Conservation (phyloP, 2,113 vertebrate genomes). For the Gymnogyps californianus region DNA sequence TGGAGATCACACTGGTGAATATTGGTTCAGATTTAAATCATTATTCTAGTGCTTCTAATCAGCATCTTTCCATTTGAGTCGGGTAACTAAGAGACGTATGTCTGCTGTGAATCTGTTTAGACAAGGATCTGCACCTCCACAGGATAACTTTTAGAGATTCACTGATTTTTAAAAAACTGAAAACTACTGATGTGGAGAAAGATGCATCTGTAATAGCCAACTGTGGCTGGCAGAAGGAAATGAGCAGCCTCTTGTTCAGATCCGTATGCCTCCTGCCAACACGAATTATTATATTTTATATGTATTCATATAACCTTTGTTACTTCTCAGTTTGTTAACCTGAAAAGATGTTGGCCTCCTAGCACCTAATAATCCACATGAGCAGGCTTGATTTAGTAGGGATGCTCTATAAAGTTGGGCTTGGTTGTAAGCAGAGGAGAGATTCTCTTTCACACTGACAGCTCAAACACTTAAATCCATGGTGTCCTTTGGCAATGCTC, state of each 20-base stretch:
- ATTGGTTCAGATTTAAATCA: background rate
- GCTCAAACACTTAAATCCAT: background rate
- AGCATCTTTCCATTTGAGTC: background rate
- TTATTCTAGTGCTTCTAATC: background rate
- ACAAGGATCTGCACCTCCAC: background rate
- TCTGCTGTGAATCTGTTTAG: background rate
- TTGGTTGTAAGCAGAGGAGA: background rate
- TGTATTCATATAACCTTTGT: background rate
- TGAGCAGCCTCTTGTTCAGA: background rate
- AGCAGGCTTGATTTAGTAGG: background rate
- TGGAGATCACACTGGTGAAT: background rate
- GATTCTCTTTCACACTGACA: background rate
- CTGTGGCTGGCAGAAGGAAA: background rate
- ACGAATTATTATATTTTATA: background rate
- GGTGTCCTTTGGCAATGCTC: background rate
- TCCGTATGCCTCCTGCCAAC: background rate
- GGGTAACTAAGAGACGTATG: background rate
- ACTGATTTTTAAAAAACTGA: background rate
- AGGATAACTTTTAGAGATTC: background rate
- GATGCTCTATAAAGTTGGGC: background rate
- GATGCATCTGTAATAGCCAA: background rate
- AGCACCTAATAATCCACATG: background rate
- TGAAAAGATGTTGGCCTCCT: background rate
- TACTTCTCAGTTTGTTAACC: background rate
- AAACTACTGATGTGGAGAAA: background rate